phyloP scores from a whole-genome alignment of 2,888 invertebrate genomes.

The Minunthozetes semirufus region DNA sequence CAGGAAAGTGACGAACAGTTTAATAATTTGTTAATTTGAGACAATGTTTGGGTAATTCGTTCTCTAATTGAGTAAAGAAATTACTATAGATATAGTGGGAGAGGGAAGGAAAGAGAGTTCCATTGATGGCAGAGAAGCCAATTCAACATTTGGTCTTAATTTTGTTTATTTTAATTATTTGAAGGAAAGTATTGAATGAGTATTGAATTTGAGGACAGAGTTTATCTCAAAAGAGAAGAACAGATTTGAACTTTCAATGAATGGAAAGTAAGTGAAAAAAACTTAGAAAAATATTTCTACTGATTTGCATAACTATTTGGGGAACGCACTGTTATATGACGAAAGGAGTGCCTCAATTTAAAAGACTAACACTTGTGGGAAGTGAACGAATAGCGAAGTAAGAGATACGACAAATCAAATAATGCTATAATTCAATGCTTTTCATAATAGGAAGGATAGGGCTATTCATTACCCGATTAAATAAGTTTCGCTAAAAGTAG shows the following conservation, averaged over 20 bases:
- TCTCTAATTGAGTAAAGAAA: too few species aligned
- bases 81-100: too few species aligned
- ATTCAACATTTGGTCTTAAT: too few species aligned
- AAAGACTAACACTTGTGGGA: background rate
- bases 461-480: background rate
- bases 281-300: background rate
- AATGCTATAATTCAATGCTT: slow-evolving; percentile 1
- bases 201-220: too few species aligned
- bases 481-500: background rate
- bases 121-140: too few species aligned
- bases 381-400: background rate
- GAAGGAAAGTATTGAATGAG: too few species aligned
- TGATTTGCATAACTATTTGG: background rate
- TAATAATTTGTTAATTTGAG: too few species aligned
- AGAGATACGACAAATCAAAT: slow-evolving; percentile 6
- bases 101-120: too few species aligned
- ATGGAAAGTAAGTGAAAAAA: background rate
- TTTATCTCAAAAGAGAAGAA: background rate
- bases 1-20: too few species aligned
- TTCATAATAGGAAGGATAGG: background rate
- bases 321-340: background rate
- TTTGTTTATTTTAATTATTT: too few species aligned
- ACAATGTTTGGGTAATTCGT: too few species aligned
- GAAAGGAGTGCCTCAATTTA: background rate
- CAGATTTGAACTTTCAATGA: background rate